These are phyloP conservation scores for Baccha elongata DNA, from an alignment of 2,888 invertebrate genomes.

Conservation along the genomic window DNA sequence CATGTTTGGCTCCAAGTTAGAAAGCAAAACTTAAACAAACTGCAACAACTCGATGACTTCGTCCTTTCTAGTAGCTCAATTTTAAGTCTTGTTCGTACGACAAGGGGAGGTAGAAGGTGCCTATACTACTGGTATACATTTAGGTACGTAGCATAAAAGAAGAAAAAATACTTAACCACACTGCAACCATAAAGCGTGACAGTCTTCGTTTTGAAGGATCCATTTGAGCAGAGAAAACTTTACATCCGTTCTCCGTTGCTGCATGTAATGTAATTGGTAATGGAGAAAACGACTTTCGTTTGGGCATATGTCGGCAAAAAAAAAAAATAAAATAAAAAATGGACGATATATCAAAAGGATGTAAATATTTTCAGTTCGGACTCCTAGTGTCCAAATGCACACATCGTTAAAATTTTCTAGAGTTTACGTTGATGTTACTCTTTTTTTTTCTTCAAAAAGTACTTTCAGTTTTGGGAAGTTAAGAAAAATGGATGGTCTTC, in stretches of 20 bases:
- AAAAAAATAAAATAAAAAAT: too few relatives aligned
- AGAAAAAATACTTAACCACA: not conserved
- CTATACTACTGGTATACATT: too few relatives aligned
- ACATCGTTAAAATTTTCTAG: conserved; percentile 58
- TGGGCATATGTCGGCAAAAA: not conserved
- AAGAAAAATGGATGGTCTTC: not conserved
- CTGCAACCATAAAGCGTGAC: conserved; percentile 33
- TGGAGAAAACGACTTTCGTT: conserved; percentile 19
- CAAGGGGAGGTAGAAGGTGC: not conserved
- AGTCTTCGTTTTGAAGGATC: conserved; percentile 24
- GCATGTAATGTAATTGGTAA: conserved; percentile 39
- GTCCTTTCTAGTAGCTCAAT: conserved; percentile 27
- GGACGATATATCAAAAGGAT: conserved; percentile 3
- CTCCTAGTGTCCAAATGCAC: conserved; percentile 26
- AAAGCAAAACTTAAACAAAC: conserved; percentile 66
- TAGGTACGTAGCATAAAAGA: not conserved
- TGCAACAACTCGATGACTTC: conserved; percentile 59
- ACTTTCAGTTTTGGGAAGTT: conserved; percentile 8
- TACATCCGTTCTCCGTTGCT: conserved; percentile 18
- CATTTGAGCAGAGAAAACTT: conserved; percentile 23
- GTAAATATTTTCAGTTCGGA: conserved; percentile 42
- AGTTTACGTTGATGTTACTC: not conserved
- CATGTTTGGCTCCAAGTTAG: conserved; percentile 69
- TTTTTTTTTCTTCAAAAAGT: not conserved
- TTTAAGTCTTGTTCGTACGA: conserved; percentile 3